Percentiles rank a stretch among this genome's conserved stretches.
These are phyloP conservation scores for Episyrphus balteatus DNA, from an alignment of 1,140 invertebrate genomes.

Conservation along the genomic window DNA sequence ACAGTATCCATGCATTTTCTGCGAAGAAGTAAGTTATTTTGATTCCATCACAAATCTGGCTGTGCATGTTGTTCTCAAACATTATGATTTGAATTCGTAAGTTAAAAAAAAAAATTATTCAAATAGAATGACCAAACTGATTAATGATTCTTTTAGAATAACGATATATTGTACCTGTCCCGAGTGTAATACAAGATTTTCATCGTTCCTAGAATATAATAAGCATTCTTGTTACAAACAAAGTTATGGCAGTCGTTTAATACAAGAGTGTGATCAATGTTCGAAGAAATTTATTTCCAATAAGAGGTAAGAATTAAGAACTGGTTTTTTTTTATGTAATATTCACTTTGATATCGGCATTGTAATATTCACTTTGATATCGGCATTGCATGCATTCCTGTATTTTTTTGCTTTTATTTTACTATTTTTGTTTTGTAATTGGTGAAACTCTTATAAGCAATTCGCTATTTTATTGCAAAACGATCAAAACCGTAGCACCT, in stretches of 20 bases:
- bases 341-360: background rate
- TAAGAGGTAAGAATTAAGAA: constrained; percentile 28
- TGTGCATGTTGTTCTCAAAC: constrained; percentile 22
- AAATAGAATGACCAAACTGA: background rate
- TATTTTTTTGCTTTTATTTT: too few species aligned
- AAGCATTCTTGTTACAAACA: constrained; percentile 29
- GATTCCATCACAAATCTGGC: constrained; percentile 11
- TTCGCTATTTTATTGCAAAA: too few species aligned
- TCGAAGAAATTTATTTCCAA: constrained; percentile 24
- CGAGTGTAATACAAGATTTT: constrained; percentile 25
- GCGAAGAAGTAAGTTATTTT: constrained; percentile 5
- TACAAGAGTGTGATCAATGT: constrained; percentile 22
- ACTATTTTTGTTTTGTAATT: too few species aligned
- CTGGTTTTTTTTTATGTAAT: background rate
- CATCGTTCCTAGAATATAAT: constrained; percentile 25
- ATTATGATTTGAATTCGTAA: constrained; percentile 25
- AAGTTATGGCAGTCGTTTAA: constrained; percentile 18
- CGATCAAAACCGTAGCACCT: too few species aligned
- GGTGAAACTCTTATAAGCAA: too few species aligned
- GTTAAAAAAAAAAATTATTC: background rate
- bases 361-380: too few species aligned
- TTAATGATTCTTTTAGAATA: constrained; percentile 11
- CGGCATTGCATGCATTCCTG: too few species aligned
- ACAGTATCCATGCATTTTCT: constrained; percentile 18
- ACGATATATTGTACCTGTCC: constrained; percentile 26